A percentile compares a stretch with the other conserved stretches of the same genome.
Conservation (phyloP, 2,888 invertebrate genomes). For the Escarpia spicata region DNA sequence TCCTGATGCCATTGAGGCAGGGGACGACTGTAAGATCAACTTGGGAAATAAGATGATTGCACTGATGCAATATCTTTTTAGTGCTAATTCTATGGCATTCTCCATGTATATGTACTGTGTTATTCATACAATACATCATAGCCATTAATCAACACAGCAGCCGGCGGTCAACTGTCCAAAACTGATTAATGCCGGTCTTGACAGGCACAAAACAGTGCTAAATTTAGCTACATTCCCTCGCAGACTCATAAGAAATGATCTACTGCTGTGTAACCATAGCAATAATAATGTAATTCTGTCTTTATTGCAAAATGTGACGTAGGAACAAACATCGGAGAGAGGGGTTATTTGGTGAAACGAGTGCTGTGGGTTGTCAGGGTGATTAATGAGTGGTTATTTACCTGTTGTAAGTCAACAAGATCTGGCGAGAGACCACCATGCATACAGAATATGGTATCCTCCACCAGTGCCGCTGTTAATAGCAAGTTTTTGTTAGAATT, state of each 20-base stretch:
- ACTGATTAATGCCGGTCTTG: background rate
- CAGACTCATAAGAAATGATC: background rate
- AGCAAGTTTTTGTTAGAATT: background rate
- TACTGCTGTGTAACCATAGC: background rate
- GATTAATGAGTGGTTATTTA: background rate
- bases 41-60: too few relatives aligned
- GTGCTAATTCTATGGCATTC: too few relatives aligned
- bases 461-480: conserved; percentile 68
- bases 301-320: background rate
- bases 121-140: too few relatives aligned
- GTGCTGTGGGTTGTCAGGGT: background rate
- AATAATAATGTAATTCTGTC: background rate
- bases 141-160: too few relatives aligned
- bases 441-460: conserved; percentile 69
- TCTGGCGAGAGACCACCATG: conserved; percentile 71
- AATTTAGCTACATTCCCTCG: background rate
- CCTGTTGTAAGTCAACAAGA: conserved; percentile 58
- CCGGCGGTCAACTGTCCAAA: background rate
- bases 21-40: too few relatives aligned
- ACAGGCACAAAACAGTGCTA: background rate
- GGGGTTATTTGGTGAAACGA: background rate
- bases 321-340: background rate
- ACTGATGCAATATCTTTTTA: too few relatives aligned
- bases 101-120: too few relatives aligned
- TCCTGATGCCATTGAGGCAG: too few relatives aligned